A percentile compares a stretch with the other conserved stretches of the same genome.
These are phyloP conservation scores for Agapornis roseicollis DNA, from an alignment of 2,113 vertebrate species.

Conservation along the genomic window DNA sequence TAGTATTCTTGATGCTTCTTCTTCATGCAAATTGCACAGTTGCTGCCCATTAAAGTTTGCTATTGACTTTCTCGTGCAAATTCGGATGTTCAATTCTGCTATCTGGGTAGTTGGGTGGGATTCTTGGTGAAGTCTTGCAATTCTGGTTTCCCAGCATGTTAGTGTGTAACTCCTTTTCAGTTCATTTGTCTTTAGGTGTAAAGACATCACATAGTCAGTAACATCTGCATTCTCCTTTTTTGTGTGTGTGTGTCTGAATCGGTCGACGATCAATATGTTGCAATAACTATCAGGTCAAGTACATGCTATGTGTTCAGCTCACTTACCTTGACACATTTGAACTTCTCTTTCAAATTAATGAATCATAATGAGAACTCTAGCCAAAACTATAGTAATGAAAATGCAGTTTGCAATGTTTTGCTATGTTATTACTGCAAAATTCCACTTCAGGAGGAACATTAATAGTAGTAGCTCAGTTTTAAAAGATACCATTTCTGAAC, in stretches of 20 bases:
- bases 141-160: background rate
- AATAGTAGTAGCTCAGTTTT: background rate
- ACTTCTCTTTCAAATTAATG: background rate
- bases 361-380: background rate
- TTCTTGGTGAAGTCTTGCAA: background rate
- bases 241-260: background rate
- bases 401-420: background rate
- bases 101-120: background rate
- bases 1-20: background rate
- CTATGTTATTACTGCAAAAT: background rate
- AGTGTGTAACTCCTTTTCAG: background rate
- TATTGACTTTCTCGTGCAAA: background rate
- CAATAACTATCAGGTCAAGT: background rate
- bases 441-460: background rate
- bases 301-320: background rate
- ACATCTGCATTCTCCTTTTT: background rate
- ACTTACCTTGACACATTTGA: background rate
- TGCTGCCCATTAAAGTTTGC: background rate
- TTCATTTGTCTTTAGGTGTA: background rate
- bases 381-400: background rate
- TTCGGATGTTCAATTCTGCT: background rate
- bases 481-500: background rate
- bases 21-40: background rate
- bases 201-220: background rate
- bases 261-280: background rate